phyloP scores from a whole-genome alignment of 2,113 vertebrate species.

The Microcebus lehilahytsara region DNA sequence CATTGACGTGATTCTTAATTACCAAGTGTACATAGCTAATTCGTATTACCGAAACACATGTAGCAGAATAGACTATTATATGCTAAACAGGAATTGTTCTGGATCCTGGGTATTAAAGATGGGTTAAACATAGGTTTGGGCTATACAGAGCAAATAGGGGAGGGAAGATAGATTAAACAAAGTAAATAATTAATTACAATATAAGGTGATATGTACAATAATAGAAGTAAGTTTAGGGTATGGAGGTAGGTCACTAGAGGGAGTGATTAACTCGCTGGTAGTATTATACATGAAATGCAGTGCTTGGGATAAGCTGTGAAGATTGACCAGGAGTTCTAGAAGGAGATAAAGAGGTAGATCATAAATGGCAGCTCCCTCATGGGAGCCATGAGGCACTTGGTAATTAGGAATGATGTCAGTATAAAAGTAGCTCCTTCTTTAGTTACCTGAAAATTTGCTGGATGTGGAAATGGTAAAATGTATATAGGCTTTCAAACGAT shows the following conservation, averaged over 20 bases:
- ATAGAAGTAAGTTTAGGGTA: not conserved
- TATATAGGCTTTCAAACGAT: not conserved
- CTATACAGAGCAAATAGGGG: not conserved
- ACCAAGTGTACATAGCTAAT: not conserved
- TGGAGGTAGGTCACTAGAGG: not conserved
- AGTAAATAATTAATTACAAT: not conserved
- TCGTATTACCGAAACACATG: not conserved
- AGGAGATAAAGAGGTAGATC: not conserved
- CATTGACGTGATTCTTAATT: not conserved
- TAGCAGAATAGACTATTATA: not conserved
- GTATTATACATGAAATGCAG: not conserved
- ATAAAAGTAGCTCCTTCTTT: not conserved
- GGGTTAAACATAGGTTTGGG: not conserved
- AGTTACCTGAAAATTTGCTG: not conserved
- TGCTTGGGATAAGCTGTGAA: not conserved
- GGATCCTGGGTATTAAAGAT: not conserved
- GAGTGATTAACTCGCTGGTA: not conserved
- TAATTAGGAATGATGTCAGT: no score
- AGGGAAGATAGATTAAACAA: not conserved
- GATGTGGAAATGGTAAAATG: not conserved
- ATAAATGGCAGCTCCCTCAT: not conserved
- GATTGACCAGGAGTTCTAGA: not conserved
- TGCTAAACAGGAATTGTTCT: not conserved
- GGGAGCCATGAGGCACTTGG: no score
- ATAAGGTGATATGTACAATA: not conserved